Percentiles rank a stretch among this genome's conserved stretches.
phyloP scores from a whole-genome alignment of 2,797 vertebrate species.

The Menidia menidia region DNA sequence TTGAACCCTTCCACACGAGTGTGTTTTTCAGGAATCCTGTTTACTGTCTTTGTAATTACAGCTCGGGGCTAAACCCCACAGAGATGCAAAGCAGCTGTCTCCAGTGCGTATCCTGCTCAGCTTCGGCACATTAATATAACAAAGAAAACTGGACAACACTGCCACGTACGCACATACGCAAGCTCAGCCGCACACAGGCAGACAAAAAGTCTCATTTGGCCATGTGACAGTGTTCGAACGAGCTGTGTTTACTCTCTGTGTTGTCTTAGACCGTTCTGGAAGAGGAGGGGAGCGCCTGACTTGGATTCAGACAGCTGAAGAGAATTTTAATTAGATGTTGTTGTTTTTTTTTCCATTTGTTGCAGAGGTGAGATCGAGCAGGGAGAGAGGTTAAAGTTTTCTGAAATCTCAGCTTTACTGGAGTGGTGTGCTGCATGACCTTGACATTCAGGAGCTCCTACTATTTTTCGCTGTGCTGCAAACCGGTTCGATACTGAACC shows the following conservation, averaged over 20 bases:
- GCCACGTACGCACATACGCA: background rate
- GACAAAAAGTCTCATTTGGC: slow-evolving; percentile 19
- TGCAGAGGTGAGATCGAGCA: slow-evolving; percentile 66
- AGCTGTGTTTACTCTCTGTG: slow-evolving; percentile 48
- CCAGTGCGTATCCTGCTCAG: slow-evolving; percentile 53
- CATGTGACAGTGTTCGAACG: slow-evolving; percentile 10
- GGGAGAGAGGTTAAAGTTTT: slow-evolving; percentile 27
- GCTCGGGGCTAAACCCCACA: slow-evolving; percentile 67
- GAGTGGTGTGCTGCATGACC: slow-evolving; percentile 46
- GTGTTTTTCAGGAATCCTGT: slow-evolving; percentile 72
- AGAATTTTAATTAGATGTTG: slow-evolving; percentile 73
- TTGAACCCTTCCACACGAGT: slow-evolving; percentile 72
- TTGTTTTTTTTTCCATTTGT: slow-evolving; percentile 50
- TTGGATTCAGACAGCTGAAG: slow-evolving; percentile 52
- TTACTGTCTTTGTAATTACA: slow-evolving; percentile 78
- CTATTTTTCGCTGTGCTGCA: slow-evolving; percentile 1
- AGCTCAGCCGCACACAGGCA: slow-evolving; percentile 11
- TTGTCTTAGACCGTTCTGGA: slow-evolving; percentile 29
- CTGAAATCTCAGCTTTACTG: slow-evolving; percentile 57
- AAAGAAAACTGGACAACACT: slow-evolving; percentile 57
- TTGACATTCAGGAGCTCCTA: slow-evolving; percentile 28
- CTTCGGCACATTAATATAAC: slow-evolving; percentile 70
- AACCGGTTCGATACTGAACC: slow-evolving; percentile 17
- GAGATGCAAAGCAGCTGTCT: slow-evolving; percentile 61
- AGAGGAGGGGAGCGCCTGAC: slow-evolving; percentile 21